Evolutionary conservation across 2,797 vertebrate species (phyloP), one percentile per base, ranked within the genome.

Genomic region (Trichosurus vulpecula): DNA sequence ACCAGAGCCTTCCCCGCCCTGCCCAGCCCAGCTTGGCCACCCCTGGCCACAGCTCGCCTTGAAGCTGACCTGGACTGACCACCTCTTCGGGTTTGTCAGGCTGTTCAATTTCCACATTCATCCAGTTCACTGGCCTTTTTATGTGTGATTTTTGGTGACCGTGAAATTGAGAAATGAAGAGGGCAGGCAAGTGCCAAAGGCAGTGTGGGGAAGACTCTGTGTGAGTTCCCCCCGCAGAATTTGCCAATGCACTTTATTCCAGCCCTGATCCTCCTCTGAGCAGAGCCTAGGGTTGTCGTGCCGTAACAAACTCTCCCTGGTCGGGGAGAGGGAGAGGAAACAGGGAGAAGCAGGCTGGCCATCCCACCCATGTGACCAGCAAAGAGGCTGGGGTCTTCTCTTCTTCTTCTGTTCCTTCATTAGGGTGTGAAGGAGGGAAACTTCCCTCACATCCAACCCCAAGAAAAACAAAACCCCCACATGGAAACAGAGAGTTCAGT

Each of bases 121-220:
- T 94, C 95, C 58, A 92, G 95, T 95, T 87, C 41, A 5, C 57
- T 93, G 95, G 91, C 61, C 4, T 97, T 96, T 96, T 96, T 81
- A 93, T 97, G 96, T 92, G 81, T 97, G 94, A 95, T 58, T 96
- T 97, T 97, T 96, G 81, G 90, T 96, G 96, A 96, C 53, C 92
- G 31, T 96, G 90, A 96, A 94, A 52, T 93, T 81, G 92, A 92
- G 92, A 93, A 90, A 95, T 95, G 94, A 95, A 95, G 92, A 95
- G 90, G 41, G 4, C n/a, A 19, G 31, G 52, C 31, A 9, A 61
- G 66, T 91, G 95, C 95, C 94, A 94, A 94, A 4, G 55, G n/a
- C 91, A 0, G 0, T 12, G 27, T 91, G 95, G 56, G 57, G 6
- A 92, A 52, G 55, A 51, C 93, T 93, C 61, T 0, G 9, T 90